Base-by-base conservation (phyloP, 2,888 invertebrate genomes). In the Apantesis nais region DNA sequence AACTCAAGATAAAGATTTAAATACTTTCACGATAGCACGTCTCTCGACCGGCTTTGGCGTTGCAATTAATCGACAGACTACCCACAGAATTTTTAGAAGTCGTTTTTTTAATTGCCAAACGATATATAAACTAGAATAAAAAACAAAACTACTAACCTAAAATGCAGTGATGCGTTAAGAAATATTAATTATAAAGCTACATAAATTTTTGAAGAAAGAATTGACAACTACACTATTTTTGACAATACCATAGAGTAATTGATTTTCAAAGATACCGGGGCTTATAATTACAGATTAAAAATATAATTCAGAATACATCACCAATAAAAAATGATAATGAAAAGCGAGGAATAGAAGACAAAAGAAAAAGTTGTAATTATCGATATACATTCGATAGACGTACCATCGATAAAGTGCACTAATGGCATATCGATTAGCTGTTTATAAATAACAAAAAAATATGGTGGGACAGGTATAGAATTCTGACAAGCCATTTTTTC, bases 381-480 rank as follows among this genome's bases (percentile, higher is more conserved):
- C 78, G 78, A 81, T 81, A 76, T 77, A 76, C 70, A 88, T 87
- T 86, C 87, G 78, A 73, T 58, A 61, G 73, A 75, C 86, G 86
- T 87, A 81, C 78, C 68, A 77, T 74, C 82, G 85, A 85, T 88
- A 85, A 82, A 79, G 77, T 70, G 72, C 73, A 75, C 78, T 84
- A 86, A 86, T 86, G 80, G 79, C 64, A 70, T 70, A 83, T 81
- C 86, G 85, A 78, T 87, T 85, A 85, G 74, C 73, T 85, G 83
- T 82, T 81, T 79, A 87, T 86, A 85, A 77, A 82, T 66, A 86
- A 86, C 85, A 83, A 82, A 70, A 74, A 82, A 75, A 80, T 79
- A 73, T 62, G 34, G 61, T 8, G 58, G 72, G 63, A 80, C 78
- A 62, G 73, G 72, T 64, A 75, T 74, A 58, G 82, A 84, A 84